A percentile compares a stretch with the other conserved stretches of the same genome.
Conservation (phyloP, 2,888 invertebrate species). For the Polylopha cassiicola region DNA sequence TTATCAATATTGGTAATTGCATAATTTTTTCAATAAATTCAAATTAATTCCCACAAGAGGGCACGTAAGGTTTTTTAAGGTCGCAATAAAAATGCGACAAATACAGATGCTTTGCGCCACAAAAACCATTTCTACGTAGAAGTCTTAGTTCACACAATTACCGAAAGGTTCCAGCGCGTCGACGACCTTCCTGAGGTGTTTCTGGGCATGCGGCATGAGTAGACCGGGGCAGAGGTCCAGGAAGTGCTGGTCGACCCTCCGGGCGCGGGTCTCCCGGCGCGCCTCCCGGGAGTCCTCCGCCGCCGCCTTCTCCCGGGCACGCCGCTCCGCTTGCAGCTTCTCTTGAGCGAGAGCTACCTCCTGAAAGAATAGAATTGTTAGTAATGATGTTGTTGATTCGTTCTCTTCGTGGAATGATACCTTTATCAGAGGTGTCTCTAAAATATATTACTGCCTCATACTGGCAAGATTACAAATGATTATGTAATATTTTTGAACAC, state of each 20-base stretch:
- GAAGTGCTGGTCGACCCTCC: conserved; percentile 70
- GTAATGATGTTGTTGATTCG: background rate
- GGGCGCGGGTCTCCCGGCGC: conserved; percentile 68
- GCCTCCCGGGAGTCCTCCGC: conserved; percentile 64
- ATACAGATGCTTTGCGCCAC: too few relatives aligned
- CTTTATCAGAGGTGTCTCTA: too few relatives aligned
- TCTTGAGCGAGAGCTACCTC: conserved; percentile 51
- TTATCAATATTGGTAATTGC: too few relatives aligned
- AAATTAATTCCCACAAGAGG: too few relatives aligned
- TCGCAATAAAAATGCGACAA: too few relatives aligned
- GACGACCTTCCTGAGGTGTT: conserved; percentile 55
- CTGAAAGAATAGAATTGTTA: conserved; percentile 30
- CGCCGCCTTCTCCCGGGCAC: conserved; percentile 54
- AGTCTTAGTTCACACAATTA: conserved; percentile 24
- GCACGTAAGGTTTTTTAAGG: too few relatives aligned
- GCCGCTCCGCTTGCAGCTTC: conserved; percentile 43
- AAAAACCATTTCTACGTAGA: conserved; percentile 1
- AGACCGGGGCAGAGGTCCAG: conserved; percentile 68
- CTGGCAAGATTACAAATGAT: too few relatives aligned
- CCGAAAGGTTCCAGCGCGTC: conserved; percentile 60
- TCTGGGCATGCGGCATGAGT: conserved; percentile 73
- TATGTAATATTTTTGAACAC: too few relatives aligned
- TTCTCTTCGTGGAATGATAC: too few relatives aligned
- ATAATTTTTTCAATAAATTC: too few relatives aligned
- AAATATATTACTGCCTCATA: too few relatives aligned